Base-by-base conservation (phyloP, 2,797 vertebrate genomes). In the Tragopan temminckii region DNA sequence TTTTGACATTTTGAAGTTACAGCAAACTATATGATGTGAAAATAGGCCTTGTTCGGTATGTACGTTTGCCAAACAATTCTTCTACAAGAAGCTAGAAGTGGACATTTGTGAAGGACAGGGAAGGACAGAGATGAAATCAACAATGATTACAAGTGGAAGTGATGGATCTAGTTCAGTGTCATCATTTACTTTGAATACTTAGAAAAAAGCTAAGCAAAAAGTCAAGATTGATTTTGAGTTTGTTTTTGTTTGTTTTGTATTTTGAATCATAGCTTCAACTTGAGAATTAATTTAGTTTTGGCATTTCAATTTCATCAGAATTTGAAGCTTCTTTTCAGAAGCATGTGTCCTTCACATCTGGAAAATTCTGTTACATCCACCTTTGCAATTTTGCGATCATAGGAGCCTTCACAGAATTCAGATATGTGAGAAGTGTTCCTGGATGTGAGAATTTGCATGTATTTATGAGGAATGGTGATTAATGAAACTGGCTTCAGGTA, bases 381-480 rank as follows among this genome's bases (percentile, higher is more conserved):
- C 74, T 81, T 42, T 62, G 38, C 33, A 31, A 33, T 75, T 46
- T 38, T 33, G 52, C 33, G 29, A 21, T 40, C 5, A 6, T 12
- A 63, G 33, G 35, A 91, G 10, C 13, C 13, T 12, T 42, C 2
- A 2, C 9, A 24, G 52, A 86, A 80, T 67, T 80, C 63, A 18
- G 9, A 0, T 74, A 53, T 0, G 0, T 18, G 23, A 62, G 17
- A 33, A 23, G 11, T 24, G 23, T 62, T 66, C 36, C 55, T 72
- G 25, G 29, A 21, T 75, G 7, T 70, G 35, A 69, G 24, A 33
- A 67, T 88, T 80, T 94, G 42, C 20, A 7, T 77, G 17, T 35
- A 23, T 77, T 81, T 79, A 19, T n/a, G 63, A 69, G 57, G 52
- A 57, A 48, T 8, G 14, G 5, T 85, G 75, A 82, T 52, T 71